Evolutionary conservation across 2,888 invertebrate species (phyloP).

Genomic region (Epsilonema sp.): DNA sequence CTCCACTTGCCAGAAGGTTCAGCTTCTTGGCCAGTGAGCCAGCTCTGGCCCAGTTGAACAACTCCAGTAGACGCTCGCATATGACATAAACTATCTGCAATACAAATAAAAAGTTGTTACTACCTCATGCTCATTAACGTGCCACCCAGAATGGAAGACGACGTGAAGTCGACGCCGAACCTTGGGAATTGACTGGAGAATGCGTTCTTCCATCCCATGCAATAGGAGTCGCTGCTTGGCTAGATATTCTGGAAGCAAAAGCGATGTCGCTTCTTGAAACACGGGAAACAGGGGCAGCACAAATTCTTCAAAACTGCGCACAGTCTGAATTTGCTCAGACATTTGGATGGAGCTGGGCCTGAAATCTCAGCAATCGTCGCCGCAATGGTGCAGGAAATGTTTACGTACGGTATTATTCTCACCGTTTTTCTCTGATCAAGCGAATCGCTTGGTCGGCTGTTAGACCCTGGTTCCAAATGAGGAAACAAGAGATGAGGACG

Average conservation of each 20-base stretch:
- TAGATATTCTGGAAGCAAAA: constrained; percentile 34
- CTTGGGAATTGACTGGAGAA: constrained; percentile 55
- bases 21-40: constrained; percentile 25
- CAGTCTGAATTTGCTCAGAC: constrained; percentile 54
- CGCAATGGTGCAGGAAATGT: too few species aligned
- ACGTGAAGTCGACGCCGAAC: too few species aligned
- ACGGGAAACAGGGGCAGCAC: constrained; percentile 42
- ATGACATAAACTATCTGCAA: constrained; percentile 51
- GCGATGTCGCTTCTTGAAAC: not conserved
- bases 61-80: constrained; percentile 52
- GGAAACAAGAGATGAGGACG: constrained; percentile 62
- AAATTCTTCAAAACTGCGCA: constrained; percentile 59
- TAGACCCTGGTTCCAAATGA: constrained; percentile 55
- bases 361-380: too few species aligned
- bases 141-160: too few species aligned
- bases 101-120: constrained; percentile 9
- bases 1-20: constrained; percentile 36
- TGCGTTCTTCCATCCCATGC: constrained; percentile 56
- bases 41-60: constrained; percentile 37
- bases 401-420: too few species aligned
- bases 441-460: constrained; percentile 58
- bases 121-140: not conserved
- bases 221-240: constrained; percentile 49
- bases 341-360: constrained; percentile 62
- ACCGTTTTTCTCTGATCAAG: constrained; percentile 49